A percentile compares a stretch with the other conserved stretches of the same genome.
Conservation (phyloP, 2,113 vertebrate species). For the Manacus vitellinus region DNA sequence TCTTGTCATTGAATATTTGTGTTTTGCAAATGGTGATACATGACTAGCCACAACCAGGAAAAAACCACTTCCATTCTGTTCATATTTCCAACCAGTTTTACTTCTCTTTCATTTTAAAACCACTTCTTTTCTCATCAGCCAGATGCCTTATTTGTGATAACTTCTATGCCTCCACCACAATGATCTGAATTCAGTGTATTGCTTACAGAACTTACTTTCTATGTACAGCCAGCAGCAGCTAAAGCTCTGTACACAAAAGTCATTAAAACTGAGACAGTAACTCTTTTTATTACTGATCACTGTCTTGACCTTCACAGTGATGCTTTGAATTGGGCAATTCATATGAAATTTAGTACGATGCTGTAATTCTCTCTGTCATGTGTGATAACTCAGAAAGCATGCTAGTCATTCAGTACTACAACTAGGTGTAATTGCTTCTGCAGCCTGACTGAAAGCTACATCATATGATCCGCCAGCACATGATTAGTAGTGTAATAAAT, state of each 20-base stretch:
- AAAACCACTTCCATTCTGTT: not conserved
- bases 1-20: not conserved
- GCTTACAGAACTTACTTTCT: not conserved
- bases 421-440: conserved; percentile 44
- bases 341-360: conserved; percentile 20
- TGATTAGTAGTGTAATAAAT: conserved; percentile 74
- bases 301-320: conserved; percentile 52
- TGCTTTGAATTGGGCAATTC: conserved; percentile 18
- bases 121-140: not conserved
- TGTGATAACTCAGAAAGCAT: conserved; percentile 57
- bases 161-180: not conserved
- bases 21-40: not conserved
- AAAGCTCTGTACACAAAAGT: not conserved
- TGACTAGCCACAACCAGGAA: not conserved
- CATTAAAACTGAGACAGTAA: not conserved
- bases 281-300: not conserved
- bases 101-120: not conserved
- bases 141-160: not conserved
- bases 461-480: conserved; percentile 87
- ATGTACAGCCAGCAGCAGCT: not conserved
- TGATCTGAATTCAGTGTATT: not conserved
- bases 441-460: conserved; percentile 77
- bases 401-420: conserved; percentile 46
- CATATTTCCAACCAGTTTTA: not conserved
- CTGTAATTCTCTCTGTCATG: conserved; percentile 44